Base-by-base conservation (phyloP, 2,797 vertebrate species). In the Centroberyx gerrardi region DNA sequence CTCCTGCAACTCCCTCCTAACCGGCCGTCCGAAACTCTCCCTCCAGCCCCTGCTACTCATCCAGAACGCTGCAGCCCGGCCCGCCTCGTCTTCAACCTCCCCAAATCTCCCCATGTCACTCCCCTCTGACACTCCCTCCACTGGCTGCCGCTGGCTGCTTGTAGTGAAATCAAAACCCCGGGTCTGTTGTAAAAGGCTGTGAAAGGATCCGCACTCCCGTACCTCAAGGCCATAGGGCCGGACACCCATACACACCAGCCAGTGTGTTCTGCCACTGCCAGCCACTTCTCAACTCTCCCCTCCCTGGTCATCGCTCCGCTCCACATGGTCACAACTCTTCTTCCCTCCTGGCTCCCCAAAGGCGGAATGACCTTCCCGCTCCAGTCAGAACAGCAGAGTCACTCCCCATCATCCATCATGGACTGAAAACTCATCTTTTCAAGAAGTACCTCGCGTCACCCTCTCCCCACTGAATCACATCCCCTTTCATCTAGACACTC, bases 71-170 rank as follows among this genome's bases (percentile, higher is more conserved):
- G 74, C 82, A 71, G 59, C 56, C 4, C 55, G 51, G 22, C 22
- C 22, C 22, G 1, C 62, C 28, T 81, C 46, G 77, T 77, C 85
- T 74, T 46, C 78, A 83, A 62, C 73, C 51, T 73, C 53, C n/a
- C 58, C 53, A 72, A 77, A 79, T 83, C 74, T 60, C 55, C 75
- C 22, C 22, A 1, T 22, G 62, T 72, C 48, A 42, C 29, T 60
- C 55, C 54, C 60, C 44, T 67, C n/a, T 29, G 18, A 28, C 28
- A 66, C 36, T 17, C 46, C 1, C 13, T 59, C 53, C 46, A 55
- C 62, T 46, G 4, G 56, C 27, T 78, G 74, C 81, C 12, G 1
- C 63, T 33, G 78, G 76, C 66, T 74, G 68, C 83, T 89, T 83
- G 63, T 74, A 59, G 54, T 70, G 63, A 67, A 62, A 80, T 68